Evolutionary conservation across 2,797 vertebrate genomes (phyloP).

Genomic region (Crenichthys baileyi): DNA sequence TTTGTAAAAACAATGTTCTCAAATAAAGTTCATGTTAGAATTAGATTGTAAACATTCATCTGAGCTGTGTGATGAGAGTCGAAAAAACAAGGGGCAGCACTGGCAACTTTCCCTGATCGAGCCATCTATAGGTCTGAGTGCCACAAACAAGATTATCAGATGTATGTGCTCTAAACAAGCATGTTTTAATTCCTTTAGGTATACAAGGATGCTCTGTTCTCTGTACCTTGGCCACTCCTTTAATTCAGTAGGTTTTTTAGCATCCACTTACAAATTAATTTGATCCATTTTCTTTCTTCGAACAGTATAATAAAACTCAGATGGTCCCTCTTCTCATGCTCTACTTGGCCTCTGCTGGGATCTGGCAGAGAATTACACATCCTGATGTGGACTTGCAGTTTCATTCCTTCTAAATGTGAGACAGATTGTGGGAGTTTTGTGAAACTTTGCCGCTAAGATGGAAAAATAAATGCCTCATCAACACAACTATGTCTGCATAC

Average conservation of each 20-base stretch:
- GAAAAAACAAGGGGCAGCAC: constrained; percentile 56
- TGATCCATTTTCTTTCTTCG: not conserved
- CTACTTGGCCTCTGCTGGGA: constrained; percentile 21
- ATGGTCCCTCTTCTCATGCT: constrained; percentile 29
- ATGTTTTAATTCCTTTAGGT: constrained; percentile 7
- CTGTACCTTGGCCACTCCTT: not conserved
- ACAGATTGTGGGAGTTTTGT: constrained; percentile 22
- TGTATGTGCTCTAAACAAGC: constrained; percentile 22
- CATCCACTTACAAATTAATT: constrained; percentile 1
- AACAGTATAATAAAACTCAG: constrained; percentile 32
- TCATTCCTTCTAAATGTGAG: constrained; percentile 11
- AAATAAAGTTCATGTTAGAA: constrained; percentile 3
- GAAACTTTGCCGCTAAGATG: constrained; percentile 20
- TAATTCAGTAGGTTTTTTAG: constrained; percentile 2
- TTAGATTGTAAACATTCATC: constrained; percentile 54
- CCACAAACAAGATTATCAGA: constrained; percentile 18
- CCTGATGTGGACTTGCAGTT: constrained; percentile 25
- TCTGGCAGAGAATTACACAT: constrained; percentile 29
- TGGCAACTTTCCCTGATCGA: constrained; percentile 46
- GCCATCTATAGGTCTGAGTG: constrained; percentile 63
- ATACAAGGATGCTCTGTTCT: not conserved
- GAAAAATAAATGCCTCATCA: constrained; percentile 8
- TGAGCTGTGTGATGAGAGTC: constrained; percentile 53
- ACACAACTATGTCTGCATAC: not conserved
- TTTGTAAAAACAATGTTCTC: not conserved